Evolutionary conservation across 2,797 vertebrate genomes (phyloP), one percentile per base, ranked within the genome.

Genomic region (Pseudomugil tenellus): DNA sequence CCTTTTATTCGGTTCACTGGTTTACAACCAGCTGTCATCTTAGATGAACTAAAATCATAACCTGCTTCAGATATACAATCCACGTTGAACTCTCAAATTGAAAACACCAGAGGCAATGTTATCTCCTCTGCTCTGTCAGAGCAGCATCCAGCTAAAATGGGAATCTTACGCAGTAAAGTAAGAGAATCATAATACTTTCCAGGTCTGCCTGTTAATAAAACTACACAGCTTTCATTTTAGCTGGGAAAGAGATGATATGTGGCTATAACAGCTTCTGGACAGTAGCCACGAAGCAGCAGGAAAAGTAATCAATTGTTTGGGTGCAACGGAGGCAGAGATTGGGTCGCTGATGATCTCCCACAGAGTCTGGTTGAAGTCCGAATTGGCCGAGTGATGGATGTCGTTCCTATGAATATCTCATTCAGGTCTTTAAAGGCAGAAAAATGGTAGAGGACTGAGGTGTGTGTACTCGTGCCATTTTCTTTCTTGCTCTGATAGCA

Each of bases 351-450:
- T 21, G 26, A 74, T 79, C 72, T 81, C 70, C 80, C 72, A 16
- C 72, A 52, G 69, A 85, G 84, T 52, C 80, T 37, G 31, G 63
- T 70, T 67, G 74, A 63, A 77, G 63, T 76, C 59, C 65, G 74
- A 83, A 91, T 84, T 66, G 84, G 75, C 74, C 68, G 48, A 65
- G 77, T 88, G 88, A 92, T 78, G 79, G 76, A 92, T 91, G 78
- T 58, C n/a, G 78, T 61, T 51, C 35, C 76, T 43, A 67, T 74
- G 76, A 90, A 91, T 88, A 89, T 86, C 84, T 90, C 79, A 59
- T 75, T 79, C 19, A 54, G 3, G 21, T 83, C 86, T 75, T 67
- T 70, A 77, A 82, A 63, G 74, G 70, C 63, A 58, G 81, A 80
- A 70, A 67, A 79, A 85, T 55, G 63, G 79, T 81, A 71, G 41